Percentiles rank a stretch among this genome's conserved stretches.
Evolutionary conservation across 2,888 invertebrate genomes (phyloP).

Genomic region (Athripsodes cinereus): DNA sequence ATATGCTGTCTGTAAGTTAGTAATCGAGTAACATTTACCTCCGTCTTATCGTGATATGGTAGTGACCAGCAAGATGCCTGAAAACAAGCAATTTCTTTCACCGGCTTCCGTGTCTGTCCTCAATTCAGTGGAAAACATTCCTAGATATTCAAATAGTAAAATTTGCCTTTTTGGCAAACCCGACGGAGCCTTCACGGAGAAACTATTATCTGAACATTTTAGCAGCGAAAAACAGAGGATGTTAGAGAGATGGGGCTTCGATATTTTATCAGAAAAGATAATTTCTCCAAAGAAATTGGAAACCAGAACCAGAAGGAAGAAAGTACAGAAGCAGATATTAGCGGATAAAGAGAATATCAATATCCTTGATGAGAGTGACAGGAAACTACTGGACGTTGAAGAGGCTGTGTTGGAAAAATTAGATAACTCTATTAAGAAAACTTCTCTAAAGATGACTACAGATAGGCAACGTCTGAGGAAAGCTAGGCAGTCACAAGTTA

Average conservation of each 20-base stretch:
- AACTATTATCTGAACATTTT: conserved; percentile 18
- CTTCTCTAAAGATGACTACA: conserved; percentile 21
- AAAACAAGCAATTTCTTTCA: conserved; percentile 12
- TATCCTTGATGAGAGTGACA: not conserved
- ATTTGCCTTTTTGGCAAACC: conserved; percentile 25
- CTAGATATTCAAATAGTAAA: conserved; percentile 12
- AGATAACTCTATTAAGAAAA: conserved; percentile 16
- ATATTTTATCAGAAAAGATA: conserved; percentile 17
- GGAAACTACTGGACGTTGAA: not conserved
- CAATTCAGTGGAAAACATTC: conserved; percentile 18
- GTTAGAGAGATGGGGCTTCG: conserved; percentile 22
- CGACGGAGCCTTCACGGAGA: conserved; percentile 9
- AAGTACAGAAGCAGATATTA: conserved; percentile 1
- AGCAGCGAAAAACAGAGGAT: conserved; percentile 18
- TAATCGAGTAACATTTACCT: too few relatives aligned
- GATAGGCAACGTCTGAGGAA: conserved; percentile 18
- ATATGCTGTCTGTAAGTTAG: too few relatives aligned
- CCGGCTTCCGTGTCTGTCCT: conserved; percentile 15
- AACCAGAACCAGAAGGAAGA: not conserved
- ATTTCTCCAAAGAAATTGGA: not conserved
- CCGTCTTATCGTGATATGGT: conserved; percentile 8
- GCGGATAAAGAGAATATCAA: conserved; percentile 24
- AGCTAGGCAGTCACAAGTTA: conserved; percentile 22
- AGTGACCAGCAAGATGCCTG: conserved; percentile 13
- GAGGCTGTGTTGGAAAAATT: conserved; percentile 12